Conservation (phyloP, 1,140 invertebrate species). For the Eueides isabella region DNA sequence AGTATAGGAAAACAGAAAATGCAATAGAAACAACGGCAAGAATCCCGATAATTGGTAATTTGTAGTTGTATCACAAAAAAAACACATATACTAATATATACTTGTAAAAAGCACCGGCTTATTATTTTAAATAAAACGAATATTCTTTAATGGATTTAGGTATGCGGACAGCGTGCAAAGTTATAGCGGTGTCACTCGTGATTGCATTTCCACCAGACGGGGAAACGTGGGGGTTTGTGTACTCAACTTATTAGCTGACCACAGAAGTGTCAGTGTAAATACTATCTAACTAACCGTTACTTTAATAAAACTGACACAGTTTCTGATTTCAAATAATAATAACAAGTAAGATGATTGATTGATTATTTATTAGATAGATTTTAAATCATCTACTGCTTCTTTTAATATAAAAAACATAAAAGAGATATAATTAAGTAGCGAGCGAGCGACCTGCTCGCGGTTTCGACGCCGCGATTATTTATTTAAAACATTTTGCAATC, state of each 20-base stretch:
- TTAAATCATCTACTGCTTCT: no score
- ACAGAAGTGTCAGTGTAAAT: slow-evolving; percentile 53
- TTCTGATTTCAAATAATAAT: background rate
- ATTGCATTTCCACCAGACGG: slow-evolving; percentile 55
- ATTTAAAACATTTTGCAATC: no score
- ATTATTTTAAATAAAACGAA: background rate
- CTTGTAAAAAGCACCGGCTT: background rate
- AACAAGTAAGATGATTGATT: no score
- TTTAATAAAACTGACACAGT: slow-evolving; percentile 34
- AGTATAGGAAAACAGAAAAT: no score
- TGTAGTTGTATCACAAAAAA: no score
- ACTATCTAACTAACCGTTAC: slow-evolving; percentile 67
- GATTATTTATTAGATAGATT: no score
- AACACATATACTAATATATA: background rate
- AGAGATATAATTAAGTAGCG: no score
- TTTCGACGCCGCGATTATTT: no score
- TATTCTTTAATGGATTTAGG: background rate
- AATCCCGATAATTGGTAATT: no score
- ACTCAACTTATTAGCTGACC: slow-evolving; percentile 64
- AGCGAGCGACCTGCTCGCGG: no score
- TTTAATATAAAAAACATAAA: no score
- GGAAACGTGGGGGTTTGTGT: slow-evolving; percentile 52
- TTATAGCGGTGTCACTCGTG: slow-evolving; percentile 45
- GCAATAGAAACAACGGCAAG: no score
- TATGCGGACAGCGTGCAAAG: slow-evolving; percentile 51